Percentiles rank a stretch among this genome's conserved stretches.
phyloP scores from a whole-genome alignment of 1,140 invertebrate genomes.

The Drepana arcuata region DNA sequence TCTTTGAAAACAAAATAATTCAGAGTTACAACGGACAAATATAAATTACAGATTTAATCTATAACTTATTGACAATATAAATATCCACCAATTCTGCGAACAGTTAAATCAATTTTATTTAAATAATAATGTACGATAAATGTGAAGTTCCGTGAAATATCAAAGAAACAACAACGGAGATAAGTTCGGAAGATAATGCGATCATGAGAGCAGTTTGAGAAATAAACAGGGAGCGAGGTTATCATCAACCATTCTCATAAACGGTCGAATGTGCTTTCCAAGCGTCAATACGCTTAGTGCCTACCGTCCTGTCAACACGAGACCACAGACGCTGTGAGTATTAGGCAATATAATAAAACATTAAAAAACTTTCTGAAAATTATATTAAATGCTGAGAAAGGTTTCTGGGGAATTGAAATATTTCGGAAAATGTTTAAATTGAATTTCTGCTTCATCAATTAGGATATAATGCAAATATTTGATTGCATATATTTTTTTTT shows the following conservation, averaged over 20 bases:
- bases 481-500: not conserved
- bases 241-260: slow-evolving; percentile 36
- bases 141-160: slow-evolving; percentile 2
- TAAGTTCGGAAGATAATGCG: slow-evolving; percentile 17
- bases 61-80: no score
- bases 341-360: no score
- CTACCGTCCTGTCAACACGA: slow-evolving; percentile 6
- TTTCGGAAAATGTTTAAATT: no score
- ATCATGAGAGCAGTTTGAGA: slow-evolving; percentile 21
- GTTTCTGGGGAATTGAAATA: no score
- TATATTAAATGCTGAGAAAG: no score
- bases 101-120: no score
- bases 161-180: slow-evolving; percentile 14
- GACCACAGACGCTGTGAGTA: no score
- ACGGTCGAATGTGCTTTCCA: slow-evolving; percentile 14
- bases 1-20: no score
- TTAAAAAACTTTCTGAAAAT: no score
- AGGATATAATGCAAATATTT: slow-evolving; percentile 5
- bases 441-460: slow-evolving; percentile 14
- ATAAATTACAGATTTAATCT: no score
- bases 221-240: slow-evolving; percentile 38
- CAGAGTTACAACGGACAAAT: not conserved
- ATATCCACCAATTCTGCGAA: no score
- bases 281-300: slow-evolving; percentile 10
- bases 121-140: no score